Evolutionary conservation across 2,113 vertebrate genomes (phyloP), one percentile per base, ranked within the genome.

Genomic region (Smithornis capensis): DNA sequence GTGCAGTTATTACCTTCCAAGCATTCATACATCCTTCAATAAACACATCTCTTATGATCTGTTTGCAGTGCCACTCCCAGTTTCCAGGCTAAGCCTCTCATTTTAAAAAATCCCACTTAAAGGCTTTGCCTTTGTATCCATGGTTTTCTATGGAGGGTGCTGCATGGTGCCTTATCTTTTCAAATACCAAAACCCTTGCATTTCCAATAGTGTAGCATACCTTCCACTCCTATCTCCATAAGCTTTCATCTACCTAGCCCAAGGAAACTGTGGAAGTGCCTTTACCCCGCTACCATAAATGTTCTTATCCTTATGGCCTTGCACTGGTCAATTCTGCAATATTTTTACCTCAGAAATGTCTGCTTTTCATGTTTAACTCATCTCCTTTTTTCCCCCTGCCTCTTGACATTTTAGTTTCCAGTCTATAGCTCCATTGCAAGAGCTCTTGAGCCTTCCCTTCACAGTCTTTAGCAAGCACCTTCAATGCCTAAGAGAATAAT

Each of bases 11-110:
- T 79, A 22, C 28, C 38, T 17, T 71, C 38, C 35, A 50, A 9
- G 21, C 3, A 59, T 14, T 49, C 42, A 27, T 37, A 59, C 6
- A 19, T 27, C 14, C 18, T 52, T 45, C 62, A 47, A 33, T 42
- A 12, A 42, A 28, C 10, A 29, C 0, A 0, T 27, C 33, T 31
- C 17, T 60, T 29, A 9, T 2, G 4, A 28, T 24, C 10, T 28
- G 12, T 29, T 77, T 59, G 14, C 70, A 42, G 3, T 55, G 13
- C 21, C 35, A 27, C 13, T 59, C 5, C 10, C 74, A 40, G 31
- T n/a, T 80, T 52, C 33, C 64, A 68, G 29, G 19, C 19, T 64
- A 52, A 55, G 35, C 22, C 44, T 67, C n/a, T 40, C 5, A 0
- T 40, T 89, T 82, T 15, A 64, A 29, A 27, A 77, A 35, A 45